phyloP scores from a whole-genome alignment of 2,888 invertebrate species.

The Rhagophthalmus giganteus region DNA sequence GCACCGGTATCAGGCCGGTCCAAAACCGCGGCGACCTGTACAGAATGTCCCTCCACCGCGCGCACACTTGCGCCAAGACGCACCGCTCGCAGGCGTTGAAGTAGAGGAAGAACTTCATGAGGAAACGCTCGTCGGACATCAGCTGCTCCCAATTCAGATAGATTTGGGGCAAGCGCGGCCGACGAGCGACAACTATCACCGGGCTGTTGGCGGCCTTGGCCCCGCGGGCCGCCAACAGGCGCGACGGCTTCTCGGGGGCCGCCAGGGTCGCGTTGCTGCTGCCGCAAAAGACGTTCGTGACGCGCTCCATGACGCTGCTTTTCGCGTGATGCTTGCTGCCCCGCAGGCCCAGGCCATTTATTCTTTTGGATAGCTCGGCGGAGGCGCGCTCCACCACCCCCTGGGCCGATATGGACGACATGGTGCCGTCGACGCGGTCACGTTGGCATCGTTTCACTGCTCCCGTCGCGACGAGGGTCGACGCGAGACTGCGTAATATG shows the following conservation, averaged over 20 bases:
- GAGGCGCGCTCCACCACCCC: conserved; percentile 91
- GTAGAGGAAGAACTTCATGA: conserved; percentile 58
- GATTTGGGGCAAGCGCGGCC: conserved; percentile 58
- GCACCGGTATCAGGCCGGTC: conserved; percentile 81
- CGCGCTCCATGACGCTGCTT: conserved; percentile 81
- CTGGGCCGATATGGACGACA: conserved; percentile 85
- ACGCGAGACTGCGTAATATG: conserved; percentile 24
- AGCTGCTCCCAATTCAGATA: conserved; percentile 73
- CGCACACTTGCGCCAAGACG: conserved; percentile 81
- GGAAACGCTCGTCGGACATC: conserved; percentile 81
- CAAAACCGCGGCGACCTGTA: conserved; percentile 88
- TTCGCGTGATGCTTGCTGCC: conserved; percentile 55
- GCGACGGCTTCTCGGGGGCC: conserved; percentile 58
- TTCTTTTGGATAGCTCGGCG: conserved; percentile 85
- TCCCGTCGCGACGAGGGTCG: conserved; percentile 25
- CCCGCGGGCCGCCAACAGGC: conserved; percentile 48
- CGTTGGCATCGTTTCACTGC: conserved; percentile 24
- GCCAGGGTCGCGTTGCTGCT: conserved; percentile 53
- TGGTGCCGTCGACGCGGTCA: conserved; percentile 45
- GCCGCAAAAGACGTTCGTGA: conserved; percentile 84
- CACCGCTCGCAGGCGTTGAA: conserved; percentile 71
- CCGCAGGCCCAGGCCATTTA: conserved; percentile 70
- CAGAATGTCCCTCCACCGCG: conserved; percentile 84
- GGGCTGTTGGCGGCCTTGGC: conserved; percentile 33
- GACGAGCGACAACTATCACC: conserved; percentile 37